Percentiles rank a stretch among this genome's conserved stretches.
phyloP scores from a whole-genome alignment of 2,797 vertebrate genomes.

The Tragopan temminckii region DNA sequence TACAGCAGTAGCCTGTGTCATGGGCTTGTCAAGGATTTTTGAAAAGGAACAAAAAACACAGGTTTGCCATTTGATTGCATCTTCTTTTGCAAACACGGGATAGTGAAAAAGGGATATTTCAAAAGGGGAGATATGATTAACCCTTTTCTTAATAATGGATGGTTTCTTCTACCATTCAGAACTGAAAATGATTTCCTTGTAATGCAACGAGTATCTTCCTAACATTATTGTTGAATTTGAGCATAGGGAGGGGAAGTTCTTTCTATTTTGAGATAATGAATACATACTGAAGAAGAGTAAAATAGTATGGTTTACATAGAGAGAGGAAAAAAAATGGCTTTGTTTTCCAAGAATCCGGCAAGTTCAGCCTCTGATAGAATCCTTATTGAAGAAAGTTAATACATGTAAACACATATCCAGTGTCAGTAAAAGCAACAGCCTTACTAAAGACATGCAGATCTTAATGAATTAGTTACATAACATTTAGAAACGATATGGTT shows the following conservation, averaged over 20 bases:
- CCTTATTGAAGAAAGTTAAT: background rate
- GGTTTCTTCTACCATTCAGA: background rate
- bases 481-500: background rate
- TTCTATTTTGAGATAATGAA: constrained; percentile 33
- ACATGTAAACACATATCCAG: background rate
- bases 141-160: background rate
- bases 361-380: constrained; percentile 8
- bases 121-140: constrained; percentile 35
- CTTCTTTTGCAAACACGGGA: constrained; percentile 56
- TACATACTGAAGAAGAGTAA: background rate
- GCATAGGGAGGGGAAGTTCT: background rate
- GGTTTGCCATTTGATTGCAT: constrained; percentile 86
- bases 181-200: constrained; percentile 4
- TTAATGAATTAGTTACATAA: background rate
- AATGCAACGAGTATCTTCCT: constrained; percentile 45
- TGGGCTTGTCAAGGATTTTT: constrained; percentile 88
- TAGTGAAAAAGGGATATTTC: constrained; percentile 13
- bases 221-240: constrained; percentile 30
- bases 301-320: background rate
- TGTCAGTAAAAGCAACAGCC: background rate
- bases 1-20: constrained; percentile 86
- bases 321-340: background rate
- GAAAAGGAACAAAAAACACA: constrained; percentile 88
- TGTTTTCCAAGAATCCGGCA: background rate
- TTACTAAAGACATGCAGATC: background rate